Evolutionary conservation across 2,797 vertebrate genomes (phyloP).

Genomic region (Salarias fasciatus): DNA sequence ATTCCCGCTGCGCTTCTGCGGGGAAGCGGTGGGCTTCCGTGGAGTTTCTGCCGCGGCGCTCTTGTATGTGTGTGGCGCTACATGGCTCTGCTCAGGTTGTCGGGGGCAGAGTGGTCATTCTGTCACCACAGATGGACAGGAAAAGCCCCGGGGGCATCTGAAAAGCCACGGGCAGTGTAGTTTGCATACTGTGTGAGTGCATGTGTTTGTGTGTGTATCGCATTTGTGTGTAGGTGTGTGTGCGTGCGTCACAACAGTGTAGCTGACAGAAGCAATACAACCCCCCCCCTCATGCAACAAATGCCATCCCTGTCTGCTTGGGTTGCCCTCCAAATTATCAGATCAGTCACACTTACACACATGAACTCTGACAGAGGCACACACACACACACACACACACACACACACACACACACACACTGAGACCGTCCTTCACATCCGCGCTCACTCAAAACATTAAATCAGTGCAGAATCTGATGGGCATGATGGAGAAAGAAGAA

Average conservation of each 20-base stretch:
- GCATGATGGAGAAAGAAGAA: constrained; percentile 18
- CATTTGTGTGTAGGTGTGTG: constrained; percentile 22
- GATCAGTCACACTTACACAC: constrained; percentile 62
- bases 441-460: constrained; percentile 18
- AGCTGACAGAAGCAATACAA: constrained; percentile 58
- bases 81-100: constrained; percentile 49
- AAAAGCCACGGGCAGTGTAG: constrained; percentile 65
- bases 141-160: constrained; percentile 73
- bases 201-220: constrained; percentile 29
- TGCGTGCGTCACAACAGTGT: constrained; percentile 33
- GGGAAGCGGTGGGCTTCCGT: constrained; percentile 44
- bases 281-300: constrained; percentile 78
- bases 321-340: constrained; percentile 73
- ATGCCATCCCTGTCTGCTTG: constrained; percentile 77
- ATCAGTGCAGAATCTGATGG: constrained; percentile 4
- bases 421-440: no score
- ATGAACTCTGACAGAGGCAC: constrained; percentile 11
- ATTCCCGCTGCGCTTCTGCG: constrained; percentile 60
- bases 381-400: constrained; percentile 7
- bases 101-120: constrained; percentile 77
- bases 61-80: constrained; percentile 49
- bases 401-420: constrained; percentile 15
- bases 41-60: constrained; percentile 39
- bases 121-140: constrained; percentile 84
- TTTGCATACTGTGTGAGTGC: constrained; percentile 60